These are phyloP conservation scores for Machimus atricapillus DNA, from an alignment of 2,888 invertebrate species.

Conservation along the genomic window DNA sequence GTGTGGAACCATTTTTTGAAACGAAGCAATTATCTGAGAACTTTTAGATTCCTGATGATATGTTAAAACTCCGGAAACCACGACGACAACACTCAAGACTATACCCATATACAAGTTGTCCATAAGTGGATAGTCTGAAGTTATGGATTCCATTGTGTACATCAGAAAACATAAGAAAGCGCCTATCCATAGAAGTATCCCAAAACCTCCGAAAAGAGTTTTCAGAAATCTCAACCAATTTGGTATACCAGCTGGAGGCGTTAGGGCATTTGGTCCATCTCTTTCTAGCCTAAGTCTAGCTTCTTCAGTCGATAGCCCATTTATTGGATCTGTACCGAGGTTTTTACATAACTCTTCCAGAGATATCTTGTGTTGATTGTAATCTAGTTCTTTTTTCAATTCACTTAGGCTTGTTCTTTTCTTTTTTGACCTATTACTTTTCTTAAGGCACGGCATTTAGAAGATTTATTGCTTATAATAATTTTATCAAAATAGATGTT, in stretches of 20 bases:
- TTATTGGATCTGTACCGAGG: slow-evolving; percentile 91
- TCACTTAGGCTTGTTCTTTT: slow-evolving; percentile 68
- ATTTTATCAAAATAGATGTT: not conserved
- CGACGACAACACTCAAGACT: slow-evolving; percentile 71
- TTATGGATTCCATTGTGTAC: slow-evolving; percentile 61
- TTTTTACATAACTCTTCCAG: slow-evolving; percentile 91
- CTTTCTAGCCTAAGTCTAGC: slow-evolving; percentile 67
- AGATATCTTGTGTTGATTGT: slow-evolving; percentile 67
- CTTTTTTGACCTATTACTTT: not conserved
- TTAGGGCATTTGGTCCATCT: slow-evolving; percentile 75
- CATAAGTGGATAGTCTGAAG: slow-evolving; percentile 64
- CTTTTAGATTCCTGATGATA: slow-evolving; percentile 69
- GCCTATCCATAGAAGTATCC: slow-evolving; percentile 80
- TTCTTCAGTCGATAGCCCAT: slow-evolving; percentile 70
- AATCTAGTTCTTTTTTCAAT: slow-evolving; percentile 74
- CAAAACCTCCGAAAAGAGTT: slow-evolving; percentile 76
- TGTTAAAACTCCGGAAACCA: slow-evolving; percentile 75
- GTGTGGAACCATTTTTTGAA: slow-evolving; percentile 73
- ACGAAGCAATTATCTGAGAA: slow-evolving; percentile 75
- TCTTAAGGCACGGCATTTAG: not conserved
- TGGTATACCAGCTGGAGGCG: slow-evolving; percentile 75
- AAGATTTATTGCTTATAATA: not conserved
- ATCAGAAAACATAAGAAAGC: slow-evolving; percentile 75
- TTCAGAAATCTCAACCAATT: slow-evolving; percentile 71
- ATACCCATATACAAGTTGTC: slow-evolving; percentile 72